phyloP scores from a whole-genome alignment of 2,113 vertebrate species.

The Eulemur rufifrons region DNA sequence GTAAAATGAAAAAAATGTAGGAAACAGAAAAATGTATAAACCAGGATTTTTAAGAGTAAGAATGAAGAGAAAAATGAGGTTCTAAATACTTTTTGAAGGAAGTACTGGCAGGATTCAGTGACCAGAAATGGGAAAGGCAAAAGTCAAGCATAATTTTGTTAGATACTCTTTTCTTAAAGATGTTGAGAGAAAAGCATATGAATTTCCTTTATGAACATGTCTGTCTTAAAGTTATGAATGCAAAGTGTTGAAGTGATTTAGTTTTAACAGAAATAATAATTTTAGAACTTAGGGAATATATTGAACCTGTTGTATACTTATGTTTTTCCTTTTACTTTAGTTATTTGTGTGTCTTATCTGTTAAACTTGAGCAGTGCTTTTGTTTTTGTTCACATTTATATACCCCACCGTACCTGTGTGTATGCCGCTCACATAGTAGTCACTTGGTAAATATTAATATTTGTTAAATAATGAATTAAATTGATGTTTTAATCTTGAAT shows the following conservation, averaged over 20 bases:
- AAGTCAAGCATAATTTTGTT: constrained; percentile 33
- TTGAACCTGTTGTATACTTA: background rate
- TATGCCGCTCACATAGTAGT: background rate
- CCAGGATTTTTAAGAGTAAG: background rate
- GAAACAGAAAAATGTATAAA: constrained; percentile 33
- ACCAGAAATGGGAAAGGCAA: background rate
- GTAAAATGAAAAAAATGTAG: constrained; percentile 28
- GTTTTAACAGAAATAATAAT: constrained; percentile 46
- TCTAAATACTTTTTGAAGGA: background rate
- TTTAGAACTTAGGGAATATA: constrained; percentile 16
- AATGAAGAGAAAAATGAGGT: constrained; percentile 1
- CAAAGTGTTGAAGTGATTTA: constrained; percentile 38
- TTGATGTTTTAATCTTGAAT: constrained; percentile 47
- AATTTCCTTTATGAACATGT: background rate
- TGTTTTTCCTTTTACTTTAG: background rate
- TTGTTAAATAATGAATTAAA: constrained; percentile 49
- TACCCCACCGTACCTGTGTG: background rate
- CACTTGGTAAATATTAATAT: background rate
- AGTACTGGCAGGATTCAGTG: constrained; percentile 20
- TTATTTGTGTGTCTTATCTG: background rate
- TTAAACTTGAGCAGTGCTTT: background rate
- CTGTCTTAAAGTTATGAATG: constrained; percentile 22
- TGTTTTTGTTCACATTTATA: background rate
- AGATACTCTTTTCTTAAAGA: background rate
- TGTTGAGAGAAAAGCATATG: background rate